Conservation (phyloP, 2,797 vertebrate species). For the Aplochiton taeniatus region DNA sequence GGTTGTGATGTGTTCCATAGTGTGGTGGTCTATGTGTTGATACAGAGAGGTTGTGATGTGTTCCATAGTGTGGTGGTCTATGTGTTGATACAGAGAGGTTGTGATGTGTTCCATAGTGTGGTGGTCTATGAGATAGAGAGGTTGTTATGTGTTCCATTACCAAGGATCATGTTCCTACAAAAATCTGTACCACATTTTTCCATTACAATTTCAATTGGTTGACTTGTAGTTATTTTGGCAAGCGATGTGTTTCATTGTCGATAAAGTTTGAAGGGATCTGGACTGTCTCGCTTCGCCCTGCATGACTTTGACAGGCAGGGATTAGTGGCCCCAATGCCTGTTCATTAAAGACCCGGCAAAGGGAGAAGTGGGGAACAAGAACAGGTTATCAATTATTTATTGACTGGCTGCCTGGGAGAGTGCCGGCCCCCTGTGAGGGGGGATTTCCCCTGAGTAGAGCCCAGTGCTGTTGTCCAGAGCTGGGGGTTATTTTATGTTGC, state of each 20-base stretch:
- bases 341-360: conserved; percentile 67
- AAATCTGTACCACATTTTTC: conserved; percentile 30
- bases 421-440: conserved; percentile 1
- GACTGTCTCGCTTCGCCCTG: conserved; percentile 38
- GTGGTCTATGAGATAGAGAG: too few species aligned
- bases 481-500: conserved; percentile 13
- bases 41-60: too few species aligned
- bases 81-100: too few species aligned
- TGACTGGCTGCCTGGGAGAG: conserved; percentile 41
- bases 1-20: too few species aligned
- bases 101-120: too few species aligned
- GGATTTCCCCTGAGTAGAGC: conserved; percentile 12
- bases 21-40: too few species aligned
- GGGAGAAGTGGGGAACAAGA: conserved; percentile 44
- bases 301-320: conserved; percentile 58
- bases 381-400: conserved; percentile 71
- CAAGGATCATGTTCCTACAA: too few species aligned
- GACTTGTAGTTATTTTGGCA: conserved; percentile 1
- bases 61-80: too few species aligned
- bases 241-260: conserved; percentile 26
- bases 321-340: conserved; percentile 53
- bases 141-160: too few species aligned
- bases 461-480: conserved; percentile 4
- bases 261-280: conserved; percentile 47
- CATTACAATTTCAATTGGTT: conserved; percentile 46